phyloP scores from a whole-genome alignment of 1,140 invertebrate genomes.

The Neoseiulus cucumeris region DNA sequence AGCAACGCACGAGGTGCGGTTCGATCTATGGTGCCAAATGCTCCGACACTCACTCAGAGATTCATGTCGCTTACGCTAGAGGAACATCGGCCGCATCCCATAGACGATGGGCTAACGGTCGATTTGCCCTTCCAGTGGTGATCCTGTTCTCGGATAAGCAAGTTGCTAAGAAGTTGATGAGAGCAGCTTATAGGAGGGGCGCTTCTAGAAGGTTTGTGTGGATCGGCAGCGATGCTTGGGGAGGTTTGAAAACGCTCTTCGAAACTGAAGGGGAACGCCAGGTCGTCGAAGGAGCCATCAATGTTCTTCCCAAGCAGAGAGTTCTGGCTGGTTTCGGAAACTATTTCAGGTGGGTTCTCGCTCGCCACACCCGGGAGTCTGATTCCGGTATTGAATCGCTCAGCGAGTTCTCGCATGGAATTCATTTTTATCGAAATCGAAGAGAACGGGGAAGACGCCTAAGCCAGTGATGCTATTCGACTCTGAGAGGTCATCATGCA shows the following conservation, averaged over 20 bases:
- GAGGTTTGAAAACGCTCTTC: conserved; percentile 25
- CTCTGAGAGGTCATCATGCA: no score
- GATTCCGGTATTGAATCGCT: no score
- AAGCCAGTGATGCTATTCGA: no score
- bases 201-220: conserved; percentile 30
- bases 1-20: conserved; percentile 23
- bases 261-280: conserved; percentile 20
- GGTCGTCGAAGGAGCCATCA: conserved; percentile 34
- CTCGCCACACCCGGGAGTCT: no score
- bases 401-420: no score
- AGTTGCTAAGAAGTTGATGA: conserved; percentile 29
- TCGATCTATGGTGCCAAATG: no score
- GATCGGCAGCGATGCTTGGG: conserved; percentile 37
- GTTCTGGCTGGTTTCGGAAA: conserved; percentile 32
- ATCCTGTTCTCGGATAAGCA: conserved; percentile 36
- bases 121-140: conserved; percentile 32
- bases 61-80: not conserved
- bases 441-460: conserved; percentile 22
- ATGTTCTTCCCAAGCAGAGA: conserved; percentile 33
- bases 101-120: no score
- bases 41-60: no score
- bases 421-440: no score
- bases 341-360: conserved; percentile 33
- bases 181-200: conserved; percentile 27
- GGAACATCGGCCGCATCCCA: conserved; percentile 6